Evolutionary conservation across 2,797 vertebrate species (phyloP), one percentile per base, ranked within the genome.

Genomic region (Corythornis leucogaster): DNA sequence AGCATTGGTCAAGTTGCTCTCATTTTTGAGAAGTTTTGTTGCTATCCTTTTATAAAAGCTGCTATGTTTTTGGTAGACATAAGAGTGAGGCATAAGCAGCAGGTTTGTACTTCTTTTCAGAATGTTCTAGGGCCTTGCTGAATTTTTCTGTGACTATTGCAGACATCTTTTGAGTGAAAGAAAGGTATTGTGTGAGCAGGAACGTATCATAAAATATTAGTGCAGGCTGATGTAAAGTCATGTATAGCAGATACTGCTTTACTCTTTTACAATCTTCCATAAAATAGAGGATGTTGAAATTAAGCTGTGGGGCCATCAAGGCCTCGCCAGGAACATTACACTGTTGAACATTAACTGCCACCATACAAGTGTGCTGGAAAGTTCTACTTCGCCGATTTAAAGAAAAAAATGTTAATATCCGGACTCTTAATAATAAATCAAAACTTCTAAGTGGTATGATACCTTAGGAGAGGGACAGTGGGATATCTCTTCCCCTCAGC

Each of bases 81-180:
- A 46, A 46, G 45, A 22, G 45, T 46, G 2, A 50, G 9, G 15
- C 20, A 17, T 5, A 14, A 46, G 46, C 26, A 58, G 31, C 54
- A 85, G 38, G 3, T 20, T 14, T 28, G 33, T 11, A 4, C 4
- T 79, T 6, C 12, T 33, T 5, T 9, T 54, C 21, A 26, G 46
- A 25, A 5, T 1, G 1, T 30, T 62, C 76, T 21, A 25, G 54
- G 51, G 6, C 8, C 2, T 58, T 83, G 53, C 25, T 4, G 12
- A 55, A 4, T 20, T 17, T 73, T 81, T 9, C 35, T 68, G 19
- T 5, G n/a, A 2, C 8, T n/a, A 0, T 19, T 46, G 16, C 7
- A 76, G 20, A 12, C 21, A 5, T 13, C 4, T 55, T 76, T 69
- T 45, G 12, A 15, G 48, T 24, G 31, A 12, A 26, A 4, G 20